phyloP scores from a whole-genome alignment of 1,140 invertebrate genomes.

The Lucilia cuprina region DNA sequence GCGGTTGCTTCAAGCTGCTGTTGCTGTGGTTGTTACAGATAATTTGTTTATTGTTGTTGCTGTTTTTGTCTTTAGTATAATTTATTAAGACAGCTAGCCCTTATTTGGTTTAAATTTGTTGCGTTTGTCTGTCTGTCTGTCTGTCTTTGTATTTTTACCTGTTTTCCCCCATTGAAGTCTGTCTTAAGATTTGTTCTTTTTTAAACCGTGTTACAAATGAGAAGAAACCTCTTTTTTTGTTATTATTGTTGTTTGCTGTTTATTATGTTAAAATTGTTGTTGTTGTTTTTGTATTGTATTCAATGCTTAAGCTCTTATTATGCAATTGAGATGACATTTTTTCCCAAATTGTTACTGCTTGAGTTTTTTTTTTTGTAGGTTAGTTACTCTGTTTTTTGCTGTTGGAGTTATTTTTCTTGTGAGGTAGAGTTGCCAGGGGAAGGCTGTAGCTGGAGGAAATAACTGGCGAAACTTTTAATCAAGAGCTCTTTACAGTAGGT shows the following conservation, averaged over 20 bases:
- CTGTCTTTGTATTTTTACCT: not conserved
- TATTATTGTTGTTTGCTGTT: not conserved
- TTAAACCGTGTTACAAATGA: not conserved
- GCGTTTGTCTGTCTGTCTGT: not conserved
- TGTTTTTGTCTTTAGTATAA: conserved; percentile 6
- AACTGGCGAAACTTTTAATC: too few species aligned
- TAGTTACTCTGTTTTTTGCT: not conserved
- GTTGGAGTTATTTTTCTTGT: not conserved
- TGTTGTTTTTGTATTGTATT: not conserved
- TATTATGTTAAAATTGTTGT: not conserved
- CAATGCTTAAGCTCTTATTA: conserved; percentile 13
- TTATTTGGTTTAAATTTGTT: conserved; percentile 11
- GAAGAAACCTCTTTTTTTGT: not conserved
- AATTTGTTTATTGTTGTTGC: conserved; percentile 5
- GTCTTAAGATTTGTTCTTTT: not conserved
- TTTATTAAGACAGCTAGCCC: conserved; percentile 5
- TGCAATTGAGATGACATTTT: conserved; percentile 17
- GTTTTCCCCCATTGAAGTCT: not conserved
- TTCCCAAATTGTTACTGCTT: conserved; percentile 26
- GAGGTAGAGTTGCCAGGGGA: not conserved
- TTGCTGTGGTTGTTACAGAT: not conserved
- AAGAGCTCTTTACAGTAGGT: too few species aligned
- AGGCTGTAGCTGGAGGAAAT: too few species aligned
- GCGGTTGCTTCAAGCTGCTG: not conserved
- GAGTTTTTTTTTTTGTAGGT: conserved; percentile 14